Percentiles rank a stretch among this genome's conserved stretches.
phyloP scores from a whole-genome alignment of 1,140 invertebrate species.

The Calephelis virginiensis region DNA sequence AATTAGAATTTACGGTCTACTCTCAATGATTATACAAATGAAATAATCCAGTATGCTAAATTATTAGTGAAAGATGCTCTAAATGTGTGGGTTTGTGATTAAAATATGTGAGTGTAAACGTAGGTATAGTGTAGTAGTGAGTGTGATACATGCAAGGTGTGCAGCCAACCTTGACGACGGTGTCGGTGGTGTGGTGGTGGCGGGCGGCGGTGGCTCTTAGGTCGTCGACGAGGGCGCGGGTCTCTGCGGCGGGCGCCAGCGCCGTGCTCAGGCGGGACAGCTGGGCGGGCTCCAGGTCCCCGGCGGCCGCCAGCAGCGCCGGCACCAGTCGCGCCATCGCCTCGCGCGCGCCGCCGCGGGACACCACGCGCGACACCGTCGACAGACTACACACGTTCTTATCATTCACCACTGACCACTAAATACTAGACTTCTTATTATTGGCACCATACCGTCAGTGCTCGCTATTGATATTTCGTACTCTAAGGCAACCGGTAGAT shows the following conservation, averaged over 20 bases:
- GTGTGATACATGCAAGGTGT: not conserved
- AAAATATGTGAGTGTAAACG: no score
- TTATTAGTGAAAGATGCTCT: no score
- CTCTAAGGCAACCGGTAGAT: no score
- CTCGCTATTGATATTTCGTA: no score
- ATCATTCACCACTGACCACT: no score
- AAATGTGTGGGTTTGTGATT: not conserved
- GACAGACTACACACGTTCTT: slow-evolving; percentile 73
- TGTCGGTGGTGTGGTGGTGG: slow-evolving; percentile 92
- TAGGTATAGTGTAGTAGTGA: not conserved
- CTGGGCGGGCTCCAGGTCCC: slow-evolving; percentile 89
- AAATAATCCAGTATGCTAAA: no score
- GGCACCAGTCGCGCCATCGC: slow-evolving; percentile 89
- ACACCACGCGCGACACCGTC: slow-evolving; percentile 91
- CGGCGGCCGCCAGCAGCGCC: slow-evolving; percentile 89
- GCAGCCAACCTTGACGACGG: slow-evolving; percentile 83
- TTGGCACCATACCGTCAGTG: no score
- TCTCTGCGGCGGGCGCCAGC: slow-evolving; percentile 81
- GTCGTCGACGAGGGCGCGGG: slow-evolving; percentile 87
- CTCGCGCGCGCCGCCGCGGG: slow-evolving; percentile 86
- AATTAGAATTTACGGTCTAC: no score
- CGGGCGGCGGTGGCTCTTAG: slow-evolving; percentile 87
- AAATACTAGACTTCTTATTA: no score
- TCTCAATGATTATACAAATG: no score
- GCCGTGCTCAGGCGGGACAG: slow-evolving; percentile 89